Percentiles rank a stretch among this genome's conserved stretches.
These are phyloP conservation scores for Drosophila siamana DNA, from an alignment of 2,888 invertebrate genomes.

Conservation along the genomic window DNA sequence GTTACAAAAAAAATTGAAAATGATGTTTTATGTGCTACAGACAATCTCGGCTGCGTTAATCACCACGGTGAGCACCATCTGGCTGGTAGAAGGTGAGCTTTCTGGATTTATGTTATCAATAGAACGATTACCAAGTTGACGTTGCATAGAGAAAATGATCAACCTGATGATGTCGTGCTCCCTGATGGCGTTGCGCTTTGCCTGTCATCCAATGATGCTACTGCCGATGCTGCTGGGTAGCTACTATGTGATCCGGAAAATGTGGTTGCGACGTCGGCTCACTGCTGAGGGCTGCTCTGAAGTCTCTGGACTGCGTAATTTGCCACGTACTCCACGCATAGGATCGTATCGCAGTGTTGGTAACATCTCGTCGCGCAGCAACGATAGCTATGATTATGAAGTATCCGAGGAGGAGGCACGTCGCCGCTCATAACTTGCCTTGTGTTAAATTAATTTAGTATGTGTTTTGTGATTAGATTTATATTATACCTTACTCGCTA, in stretches of 20 bases:
- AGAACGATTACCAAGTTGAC: neutral
- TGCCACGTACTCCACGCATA: conserved; percentile 46
- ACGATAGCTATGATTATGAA: conserved; percentile 43
- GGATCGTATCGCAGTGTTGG: conserved; percentile 46
- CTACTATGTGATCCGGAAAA: conserved; percentile 32
- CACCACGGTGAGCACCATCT: conserved; percentile 36
- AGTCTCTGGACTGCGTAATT: neutral
- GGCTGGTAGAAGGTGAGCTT: conserved; percentile 60
- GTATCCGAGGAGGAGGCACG: conserved; percentile 33
- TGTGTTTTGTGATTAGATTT: conserved; percentile 15
- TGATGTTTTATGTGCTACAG: conserved; percentile 57
- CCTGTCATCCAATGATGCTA: conserved; percentile 63
- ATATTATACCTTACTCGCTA: conserved; percentile 6
- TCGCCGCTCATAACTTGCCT: neutral
- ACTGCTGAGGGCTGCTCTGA: neutral
- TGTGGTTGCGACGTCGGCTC: conserved; percentile 24
- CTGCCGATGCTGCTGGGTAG: conserved; percentile 45
- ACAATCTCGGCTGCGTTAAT: conserved; percentile 46
- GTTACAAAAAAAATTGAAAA: conserved; percentile 28
- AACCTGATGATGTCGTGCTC: conserved; percentile 63
- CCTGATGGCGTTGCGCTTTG: conserved; percentile 44
- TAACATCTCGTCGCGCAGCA: conserved; percentile 38
- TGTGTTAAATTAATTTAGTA: conserved; percentile 35
- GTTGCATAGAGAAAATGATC: conserved; percentile 53
- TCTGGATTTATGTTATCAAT: neutral